phyloP scores from a whole-genome alignment of 2,888 invertebrate genomes.

The Lasioglossum leucozonium region DNA sequence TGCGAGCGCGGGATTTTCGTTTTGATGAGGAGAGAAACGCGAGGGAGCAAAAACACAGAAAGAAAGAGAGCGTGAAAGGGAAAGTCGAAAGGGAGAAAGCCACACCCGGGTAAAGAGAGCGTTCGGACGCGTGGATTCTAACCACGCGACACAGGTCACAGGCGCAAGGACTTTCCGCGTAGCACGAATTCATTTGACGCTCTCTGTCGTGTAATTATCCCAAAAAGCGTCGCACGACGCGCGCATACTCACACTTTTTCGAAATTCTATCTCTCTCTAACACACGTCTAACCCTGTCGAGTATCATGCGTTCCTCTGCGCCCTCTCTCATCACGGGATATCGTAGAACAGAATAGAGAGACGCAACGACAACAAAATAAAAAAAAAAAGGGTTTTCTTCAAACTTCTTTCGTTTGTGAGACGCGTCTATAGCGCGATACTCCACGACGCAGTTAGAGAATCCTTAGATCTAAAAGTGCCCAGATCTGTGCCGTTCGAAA shows the following conservation, averaged over 20 bases:
- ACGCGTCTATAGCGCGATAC: slow-evolving; percentile 2
- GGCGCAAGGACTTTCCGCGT: slow-evolving; percentile 21
- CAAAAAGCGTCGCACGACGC: slow-evolving; percentile 17
- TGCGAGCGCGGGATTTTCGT: slow-evolving; percentile 70
- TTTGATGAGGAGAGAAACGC: slow-evolving; percentile 30
- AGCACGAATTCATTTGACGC: slow-evolving; percentile 33
- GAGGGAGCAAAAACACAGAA: neutral
- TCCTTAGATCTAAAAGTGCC: slow-evolving; percentile 32
- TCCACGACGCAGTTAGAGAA: slow-evolving; percentile 7
- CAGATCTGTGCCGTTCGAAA: slow-evolving; percentile 51
- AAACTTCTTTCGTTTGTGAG: slow-evolving; percentile 35
- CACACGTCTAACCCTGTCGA: slow-evolving; percentile 10
- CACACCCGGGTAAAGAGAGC: slow-evolving; percentile 37
- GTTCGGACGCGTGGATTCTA: slow-evolving; percentile 42
- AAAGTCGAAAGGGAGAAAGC: slow-evolving; percentile 20
- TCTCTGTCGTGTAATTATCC: slow-evolving; percentile 22
- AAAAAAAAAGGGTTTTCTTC: slow-evolving; percentile 16
- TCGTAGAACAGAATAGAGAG: slow-evolving; percentile 17
- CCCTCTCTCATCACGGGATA: slow-evolving; percentile 16
- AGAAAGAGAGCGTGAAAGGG: neutral
- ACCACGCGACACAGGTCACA: slow-evolving; percentile 31
- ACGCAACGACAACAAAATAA: too few relatives aligned
- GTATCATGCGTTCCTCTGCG: slow-evolving; percentile 22
- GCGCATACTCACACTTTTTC: slow-evolving; percentile 34
- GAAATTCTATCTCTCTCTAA: slow-evolving; percentile 49